Percentiles rank a stretch among this genome's conserved stretches.
Conservation (phyloP, 2,888 invertebrate species). For the Drosophila formosana region DNA sequence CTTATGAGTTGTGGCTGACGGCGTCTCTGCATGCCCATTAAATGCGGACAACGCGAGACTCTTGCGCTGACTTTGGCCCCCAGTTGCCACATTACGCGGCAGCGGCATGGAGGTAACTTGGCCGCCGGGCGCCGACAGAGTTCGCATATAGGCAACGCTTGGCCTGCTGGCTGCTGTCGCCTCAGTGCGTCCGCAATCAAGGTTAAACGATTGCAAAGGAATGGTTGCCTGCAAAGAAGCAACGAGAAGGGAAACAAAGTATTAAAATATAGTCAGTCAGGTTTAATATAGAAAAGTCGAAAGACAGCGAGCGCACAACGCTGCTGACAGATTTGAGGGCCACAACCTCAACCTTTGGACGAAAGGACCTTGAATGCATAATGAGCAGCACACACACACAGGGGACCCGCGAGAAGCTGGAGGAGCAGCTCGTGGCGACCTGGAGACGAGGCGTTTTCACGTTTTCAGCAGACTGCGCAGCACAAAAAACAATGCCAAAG, state of each 20-base stretch:
- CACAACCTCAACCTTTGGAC: slow-evolving; percentile 61
- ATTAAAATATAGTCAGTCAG: slow-evolving; percentile 71
- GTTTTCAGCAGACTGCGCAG: slow-evolving; percentile 29
- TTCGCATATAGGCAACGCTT: slow-evolving; percentile 82
- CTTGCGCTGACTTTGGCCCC: slow-evolving; percentile 67
- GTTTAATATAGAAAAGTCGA: slow-evolving; percentile 76
- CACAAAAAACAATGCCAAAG: slow-evolving; percentile 64
- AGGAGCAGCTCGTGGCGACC: neutral
- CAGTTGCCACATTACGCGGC: slow-evolving; percentile 33
- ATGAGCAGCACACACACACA: slow-evolving; percentile 60
- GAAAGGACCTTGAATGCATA: slow-evolving; percentile 84
- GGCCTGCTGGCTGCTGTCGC: slow-evolving; percentile 53
- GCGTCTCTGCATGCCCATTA: slow-evolving; percentile 59
- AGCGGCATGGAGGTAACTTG: slow-evolving; percentile 8
- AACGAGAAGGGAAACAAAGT: slow-evolving; percentile 33
- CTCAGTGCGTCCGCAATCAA: slow-evolving; percentile 83
- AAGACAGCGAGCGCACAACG: slow-evolving; percentile 24
- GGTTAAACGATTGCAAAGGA: slow-evolving; percentile 85
- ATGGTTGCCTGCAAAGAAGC: slow-evolving; percentile 83
- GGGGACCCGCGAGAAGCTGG: slow-evolving; percentile 8
- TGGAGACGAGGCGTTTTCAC: slow-evolving; percentile 47
- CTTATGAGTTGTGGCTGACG: slow-evolving; percentile 67
- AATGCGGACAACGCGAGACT: slow-evolving; percentile 59
- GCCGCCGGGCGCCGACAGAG: slow-evolving; percentile 82
- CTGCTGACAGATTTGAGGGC: slow-evolving; percentile 73